Base-by-base conservation (phyloP, 1,140 invertebrate species). In the Helicoverpa zea region DNA sequence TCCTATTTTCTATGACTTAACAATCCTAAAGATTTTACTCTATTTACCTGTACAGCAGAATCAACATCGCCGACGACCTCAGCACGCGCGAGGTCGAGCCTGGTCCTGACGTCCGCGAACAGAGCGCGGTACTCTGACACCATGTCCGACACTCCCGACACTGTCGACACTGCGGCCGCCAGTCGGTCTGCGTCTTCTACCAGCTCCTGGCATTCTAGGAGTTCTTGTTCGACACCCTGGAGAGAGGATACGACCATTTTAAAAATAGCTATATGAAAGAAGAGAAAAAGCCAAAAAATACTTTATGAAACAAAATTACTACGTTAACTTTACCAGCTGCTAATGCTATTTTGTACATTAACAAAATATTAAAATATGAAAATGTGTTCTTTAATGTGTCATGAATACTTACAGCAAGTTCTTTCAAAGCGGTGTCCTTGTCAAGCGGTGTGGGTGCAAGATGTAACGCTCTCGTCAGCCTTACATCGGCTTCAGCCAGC, bases 401-500 rank as follows among this genome's bases (percentile, higher is more conserved):
- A 23, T 13, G 29, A 63, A 72, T 87, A 91, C 91, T 91, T 75
- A 95, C 94, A n/a, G 92, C 89, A 59, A 95, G 86, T 80, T 95
- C 94, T 70, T 89, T 91, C 12, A 95, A 82, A 30, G 89, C 92
- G 9, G 90, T 87, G 0, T 35, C 92, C 84, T 82, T 91, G 84
- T 90, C 96, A 80, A 75, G 95, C 85, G 73, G 95, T 81, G 58
- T 92, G 83, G 79, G 92, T 0, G 96, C 94, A 2, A 97, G 91
- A 81, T 97, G 96, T 84, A 97, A 95, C 5, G 97, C 87, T 81
- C 97, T 95, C 0, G 97, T 97, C 2, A 98, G 87, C 30, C 96
- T 92, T 1, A 97, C 96, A 86, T 98, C 97, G 2, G 97, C 95
- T 83, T 97, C 96, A 0, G 96, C 97, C 3, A 98, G 91, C 1